A percentile compares a stretch with the other conserved stretches of the same genome.
phyloP scores from a whole-genome alignment of 2,797 vertebrate species.

The Scyliorhinus canicula region DNA sequence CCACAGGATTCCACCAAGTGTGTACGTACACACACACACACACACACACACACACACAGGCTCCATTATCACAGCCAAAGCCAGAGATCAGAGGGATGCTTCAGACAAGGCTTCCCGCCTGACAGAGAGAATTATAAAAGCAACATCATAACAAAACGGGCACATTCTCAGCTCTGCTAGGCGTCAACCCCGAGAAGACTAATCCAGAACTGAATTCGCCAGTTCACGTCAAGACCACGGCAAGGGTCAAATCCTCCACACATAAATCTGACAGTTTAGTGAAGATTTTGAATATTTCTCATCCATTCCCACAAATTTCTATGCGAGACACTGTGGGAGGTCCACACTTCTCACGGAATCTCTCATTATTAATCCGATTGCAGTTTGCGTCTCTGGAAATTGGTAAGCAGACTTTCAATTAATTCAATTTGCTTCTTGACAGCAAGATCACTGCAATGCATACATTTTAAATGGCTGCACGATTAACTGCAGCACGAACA shows the following conservation, averaged over 20 bases:
- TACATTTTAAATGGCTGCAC: background rate
- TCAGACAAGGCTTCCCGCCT: conserved; percentile 47
- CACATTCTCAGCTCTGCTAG: conserved; percentile 45
- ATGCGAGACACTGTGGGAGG: conserved; percentile 47
- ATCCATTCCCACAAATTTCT: conserved; percentile 51
- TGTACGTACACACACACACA: background rate
- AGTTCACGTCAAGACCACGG: conserved; percentile 51
- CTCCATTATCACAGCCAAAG: conserved; percentile 44
- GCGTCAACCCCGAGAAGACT: conserved; percentile 47
- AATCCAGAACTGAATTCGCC: conserved; percentile 46
- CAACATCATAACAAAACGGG: conserved; percentile 45
- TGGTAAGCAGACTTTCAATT: conserved; percentile 45
- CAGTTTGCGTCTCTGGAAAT: conserved; percentile 38
- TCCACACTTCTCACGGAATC: conserved; percentile 37
- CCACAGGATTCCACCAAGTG: conserved; percentile 45
- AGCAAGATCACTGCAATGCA: background rate
- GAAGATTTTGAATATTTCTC: conserved; percentile 51
- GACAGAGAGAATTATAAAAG: conserved; percentile 50
- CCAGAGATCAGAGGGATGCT: conserved; percentile 49
- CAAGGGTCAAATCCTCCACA: conserved; percentile 51
- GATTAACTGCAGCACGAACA: background rate
- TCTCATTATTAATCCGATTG: conserved; percentile 44
- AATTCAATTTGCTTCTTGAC: conserved; percentile 45
- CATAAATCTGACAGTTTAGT: conserved; percentile 50
- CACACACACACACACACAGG: background rate